Conservation (phyloP, 2,113 vertebrate species). For the Plecotus auritus region DNA sequence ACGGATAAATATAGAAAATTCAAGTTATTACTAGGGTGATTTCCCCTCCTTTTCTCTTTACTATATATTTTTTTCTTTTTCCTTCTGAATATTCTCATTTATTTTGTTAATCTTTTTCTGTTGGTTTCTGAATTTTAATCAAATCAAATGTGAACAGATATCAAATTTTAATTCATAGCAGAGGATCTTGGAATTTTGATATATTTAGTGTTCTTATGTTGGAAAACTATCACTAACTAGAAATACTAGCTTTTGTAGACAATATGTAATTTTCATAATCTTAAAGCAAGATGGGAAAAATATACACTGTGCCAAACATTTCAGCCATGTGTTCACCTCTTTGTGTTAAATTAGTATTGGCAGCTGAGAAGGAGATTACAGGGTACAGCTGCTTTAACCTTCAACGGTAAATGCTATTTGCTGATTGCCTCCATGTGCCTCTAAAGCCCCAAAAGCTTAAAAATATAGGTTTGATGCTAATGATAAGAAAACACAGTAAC, state of each 20-base stretch:
- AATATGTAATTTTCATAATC: conserved; percentile 76
- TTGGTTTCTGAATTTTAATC: conserved; percentile 58
- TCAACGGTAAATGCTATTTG: conserved; percentile 71
- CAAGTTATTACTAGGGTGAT: conserved; percentile 29
- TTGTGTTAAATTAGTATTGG: conserved; percentile 75
- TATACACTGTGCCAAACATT: conserved; percentile 67
- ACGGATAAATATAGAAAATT: conserved; percentile 75
- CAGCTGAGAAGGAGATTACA: conserved; percentile 75
- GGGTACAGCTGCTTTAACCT: conserved; percentile 75
- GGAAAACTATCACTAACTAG: conserved; percentile 77
- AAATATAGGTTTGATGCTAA: conserved; percentile 53
- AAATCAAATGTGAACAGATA: conserved; percentile 41
- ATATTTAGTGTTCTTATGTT: conserved; percentile 56
- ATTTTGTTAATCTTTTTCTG: conserved; percentile 69
- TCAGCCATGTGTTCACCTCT: conserved; percentile 72
- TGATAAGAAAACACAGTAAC: conserved; percentile 31
- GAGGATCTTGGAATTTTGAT: conserved; percentile 37
- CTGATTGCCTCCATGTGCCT: conserved; percentile 62
- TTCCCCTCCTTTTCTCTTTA: conserved; percentile 52
- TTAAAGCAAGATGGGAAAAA: conserved; percentile 76
- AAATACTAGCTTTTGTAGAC: conserved; percentile 76
- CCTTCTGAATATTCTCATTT: conserved; percentile 68
- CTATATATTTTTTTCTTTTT: conserved; percentile 1
- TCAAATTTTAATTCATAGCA: conserved; percentile 61
- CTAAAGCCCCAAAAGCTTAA: conserved; percentile 43